Percentiles rank a stretch among this genome's conserved stretches.
Evolutionary conservation across 2,797 vertebrate species (phyloP).

Genomic region (Gallinago solitaria): DNA sequence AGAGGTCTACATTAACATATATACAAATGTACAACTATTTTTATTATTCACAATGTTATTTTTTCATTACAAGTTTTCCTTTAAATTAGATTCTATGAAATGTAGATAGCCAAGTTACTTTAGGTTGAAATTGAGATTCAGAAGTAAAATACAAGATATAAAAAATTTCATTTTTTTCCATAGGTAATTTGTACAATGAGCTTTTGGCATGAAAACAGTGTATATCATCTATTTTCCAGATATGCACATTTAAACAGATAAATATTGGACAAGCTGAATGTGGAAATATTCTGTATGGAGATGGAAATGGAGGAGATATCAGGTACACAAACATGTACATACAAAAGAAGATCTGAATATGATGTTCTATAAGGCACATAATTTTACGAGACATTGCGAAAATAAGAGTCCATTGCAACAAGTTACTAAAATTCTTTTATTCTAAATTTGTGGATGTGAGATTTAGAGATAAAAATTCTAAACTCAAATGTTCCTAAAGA

Average conservation of each 20-base stretch:
- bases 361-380: background rate
- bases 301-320: background rate
- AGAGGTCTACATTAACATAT: background rate
- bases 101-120: background rate
- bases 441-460: background rate
- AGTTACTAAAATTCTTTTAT: background rate
- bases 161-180: background rate
- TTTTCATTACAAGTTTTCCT: background rate
- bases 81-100: background rate
- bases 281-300: background rate
- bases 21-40: background rate
- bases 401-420: background rate
- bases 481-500: background rate
- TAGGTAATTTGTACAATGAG: rapidly evolving
- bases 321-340: rapidly evolving
- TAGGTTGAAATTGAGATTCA: background rate
- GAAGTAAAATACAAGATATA: background rate
- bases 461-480: background rate
- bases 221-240: background rate
- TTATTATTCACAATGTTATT: background rate
- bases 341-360: background rate
- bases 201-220: background rate
- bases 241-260: background rate
- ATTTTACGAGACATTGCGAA: background rate
- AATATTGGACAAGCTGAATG: background rate